phyloP scores from a whole-genome alignment of 2,113 vertebrate genomes.

The Zootoca vivipara region DNA sequence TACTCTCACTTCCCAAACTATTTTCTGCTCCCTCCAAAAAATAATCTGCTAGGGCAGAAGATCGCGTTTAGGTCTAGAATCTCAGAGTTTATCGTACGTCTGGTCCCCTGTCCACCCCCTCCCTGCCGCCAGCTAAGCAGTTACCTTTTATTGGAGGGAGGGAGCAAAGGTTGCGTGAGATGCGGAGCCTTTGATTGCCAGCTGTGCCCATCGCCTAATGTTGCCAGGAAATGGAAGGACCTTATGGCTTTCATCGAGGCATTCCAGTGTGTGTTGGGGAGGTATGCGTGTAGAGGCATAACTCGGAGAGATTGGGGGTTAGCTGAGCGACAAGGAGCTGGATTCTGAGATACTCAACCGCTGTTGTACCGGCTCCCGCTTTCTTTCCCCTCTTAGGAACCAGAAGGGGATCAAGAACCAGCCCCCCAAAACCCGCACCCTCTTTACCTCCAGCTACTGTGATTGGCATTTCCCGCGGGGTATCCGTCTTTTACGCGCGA shows the following conservation, averaged over 20 bases:
- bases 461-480: conserved; percentile 26
- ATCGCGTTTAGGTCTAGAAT: not conserved
- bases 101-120: rapidly evolving
- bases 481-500: not conserved
- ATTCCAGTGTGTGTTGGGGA: no score
- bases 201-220: not conserved
- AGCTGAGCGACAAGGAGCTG: not conserved
- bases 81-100: not conserved
- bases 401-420: conserved; percentile 62
- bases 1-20: not conserved
- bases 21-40: not conserved
- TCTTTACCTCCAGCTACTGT: not conserved
- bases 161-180: not conserved
- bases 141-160: not conserved
- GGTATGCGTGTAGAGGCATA: not conserved
- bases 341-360: not conserved
- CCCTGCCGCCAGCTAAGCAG: not conserved
- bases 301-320: not conserved
- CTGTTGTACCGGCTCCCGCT: conserved; percentile 42
- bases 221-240: not conserved
- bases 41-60: not conserved
- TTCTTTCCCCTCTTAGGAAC: conserved; percentile 39
- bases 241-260: not conserved
- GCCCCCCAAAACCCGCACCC: conserved; percentile 38
- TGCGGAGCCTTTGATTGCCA: not conserved